Conservation (phyloP, 2,797 vertebrate species). For the Crax fasciolata region DNA sequence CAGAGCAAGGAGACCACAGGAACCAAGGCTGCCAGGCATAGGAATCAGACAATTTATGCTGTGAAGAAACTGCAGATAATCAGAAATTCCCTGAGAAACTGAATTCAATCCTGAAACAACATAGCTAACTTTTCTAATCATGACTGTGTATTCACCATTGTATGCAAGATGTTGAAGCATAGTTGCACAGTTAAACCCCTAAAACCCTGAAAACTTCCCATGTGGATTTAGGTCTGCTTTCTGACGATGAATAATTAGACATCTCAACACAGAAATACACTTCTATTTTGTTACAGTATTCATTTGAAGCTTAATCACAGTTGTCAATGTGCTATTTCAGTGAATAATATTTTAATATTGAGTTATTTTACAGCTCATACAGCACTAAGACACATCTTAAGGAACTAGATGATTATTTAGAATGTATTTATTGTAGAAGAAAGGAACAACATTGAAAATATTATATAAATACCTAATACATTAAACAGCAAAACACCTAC, state of each 20-base stretch:
- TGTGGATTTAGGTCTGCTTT: slow-evolving; percentile 11
- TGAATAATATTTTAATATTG: slow-evolving; percentile 67
- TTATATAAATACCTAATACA: slow-evolving; percentile 74
- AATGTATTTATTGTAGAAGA: slow-evolving; percentile 64
- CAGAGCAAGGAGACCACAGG: background rate
- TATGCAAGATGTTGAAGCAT: background rate
- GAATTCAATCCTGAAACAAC: background rate
- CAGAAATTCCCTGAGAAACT: background rate
- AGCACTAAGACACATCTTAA: slow-evolving; percentile 64
- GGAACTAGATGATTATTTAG: slow-evolving; percentile 66
- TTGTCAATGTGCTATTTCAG: slow-evolving; percentile 64
- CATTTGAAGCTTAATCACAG: slow-evolving; percentile 70
- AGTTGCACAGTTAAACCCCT: slow-evolving; percentile 12
- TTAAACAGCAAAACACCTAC: slow-evolving; percentile 70
- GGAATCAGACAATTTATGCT: background rate
- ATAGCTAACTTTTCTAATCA: background rate
- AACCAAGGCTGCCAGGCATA: background rate
- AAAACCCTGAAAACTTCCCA: background rate
- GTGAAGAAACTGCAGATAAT: background rate
- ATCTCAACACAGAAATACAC: slow-evolving; percentile 52
- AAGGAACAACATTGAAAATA: slow-evolving; percentile 76
- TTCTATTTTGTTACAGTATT: slow-evolving; percentile 66
- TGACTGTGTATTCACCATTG: background rate
- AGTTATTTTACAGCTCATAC: slow-evolving; percentile 70
- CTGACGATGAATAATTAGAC: slow-evolving; percentile 61